phyloP scores from a whole-genome alignment of 2,888 invertebrate species.

The Caenorhabditis sp. region DNA sequence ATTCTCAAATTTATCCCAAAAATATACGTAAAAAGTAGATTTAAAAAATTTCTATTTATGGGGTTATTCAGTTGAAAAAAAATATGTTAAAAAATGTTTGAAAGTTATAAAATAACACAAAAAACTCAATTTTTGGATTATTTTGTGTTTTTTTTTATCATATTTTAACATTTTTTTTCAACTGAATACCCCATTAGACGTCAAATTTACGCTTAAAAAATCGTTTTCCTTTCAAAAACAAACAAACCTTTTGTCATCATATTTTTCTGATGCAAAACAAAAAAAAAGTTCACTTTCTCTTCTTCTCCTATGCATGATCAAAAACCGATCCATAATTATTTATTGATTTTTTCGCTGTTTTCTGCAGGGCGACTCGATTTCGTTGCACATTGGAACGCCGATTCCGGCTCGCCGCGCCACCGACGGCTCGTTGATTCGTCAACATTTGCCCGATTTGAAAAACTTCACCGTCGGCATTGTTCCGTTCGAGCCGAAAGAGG shows the following conservation, averaged over 20 bases:
- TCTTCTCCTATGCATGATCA: constrained; percentile 6
- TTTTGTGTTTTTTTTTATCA: too few species aligned
- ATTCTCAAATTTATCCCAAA: too few species aligned
- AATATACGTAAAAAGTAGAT: too few species aligned
- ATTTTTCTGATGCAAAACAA: neutral
- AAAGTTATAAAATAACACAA: too few species aligned
- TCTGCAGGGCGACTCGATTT: constrained; percentile 37
- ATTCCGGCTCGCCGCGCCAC: constrained; percentile 15
- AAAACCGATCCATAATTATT: neutral
- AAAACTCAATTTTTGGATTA: too few species aligned
- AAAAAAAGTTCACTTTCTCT: constrained; percentile 15
- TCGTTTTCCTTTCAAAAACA: neutral
- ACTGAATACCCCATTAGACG: too few species aligned
- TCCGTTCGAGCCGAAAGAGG: constrained; percentile 45
- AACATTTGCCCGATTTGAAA: constrained; percentile 12
- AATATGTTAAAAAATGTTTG: too few species aligned
- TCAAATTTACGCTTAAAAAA: too few species aligned
- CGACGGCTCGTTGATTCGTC: constrained; percentile 2
- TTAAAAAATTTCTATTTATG: too few species aligned
- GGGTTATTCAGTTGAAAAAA: too few species aligned
- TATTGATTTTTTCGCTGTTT: neutral
- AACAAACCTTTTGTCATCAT: neutral
- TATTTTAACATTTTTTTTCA: too few species aligned
- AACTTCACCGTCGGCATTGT: constrained; percentile 41
- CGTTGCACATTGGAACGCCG: constrained; percentile 25